Percentiles rank a stretch among this genome's conserved stretches.
phyloP scores from a whole-genome alignment of 2,113 vertebrate genomes.

The Cyprinus carpio region DNA sequence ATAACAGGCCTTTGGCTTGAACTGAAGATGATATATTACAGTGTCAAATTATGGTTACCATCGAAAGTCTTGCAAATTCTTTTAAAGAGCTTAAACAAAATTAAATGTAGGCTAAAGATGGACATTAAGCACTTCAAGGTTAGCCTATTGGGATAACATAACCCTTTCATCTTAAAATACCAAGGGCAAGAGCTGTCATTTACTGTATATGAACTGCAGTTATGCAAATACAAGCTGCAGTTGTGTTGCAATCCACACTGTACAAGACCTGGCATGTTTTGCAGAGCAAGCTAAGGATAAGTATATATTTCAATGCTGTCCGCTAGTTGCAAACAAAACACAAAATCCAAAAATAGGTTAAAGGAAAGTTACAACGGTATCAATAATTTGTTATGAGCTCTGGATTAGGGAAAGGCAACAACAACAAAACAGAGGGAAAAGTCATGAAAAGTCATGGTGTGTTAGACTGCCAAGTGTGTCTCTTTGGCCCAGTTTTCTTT shows the following conservation, averaged over 20 bases:
- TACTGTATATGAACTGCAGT: slow-evolving; percentile 19
- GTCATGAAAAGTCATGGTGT: background rate
- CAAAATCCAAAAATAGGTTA: background rate
- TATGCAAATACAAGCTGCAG: background rate
- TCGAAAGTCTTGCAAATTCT: background rate
- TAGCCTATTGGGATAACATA: slow-evolving; percentile 20
- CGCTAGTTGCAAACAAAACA: background rate
- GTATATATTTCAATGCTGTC: background rate
- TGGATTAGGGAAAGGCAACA: background rate
- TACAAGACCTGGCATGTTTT: slow-evolving; percentile 26
- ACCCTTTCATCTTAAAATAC: slow-evolving; percentile 32
- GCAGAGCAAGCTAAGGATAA: background rate
- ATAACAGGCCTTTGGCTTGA: slow-evolving; percentile 20
- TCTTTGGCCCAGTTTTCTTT: slow-evolving; percentile 3
- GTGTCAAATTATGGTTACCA: background rate
- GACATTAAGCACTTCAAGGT: slow-evolving; percentile 1
- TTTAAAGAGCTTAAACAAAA: slow-evolving; percentile 1
- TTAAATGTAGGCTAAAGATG: background rate
- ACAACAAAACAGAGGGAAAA: background rate
- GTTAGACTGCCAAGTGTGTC: slow-evolving; percentile 13
- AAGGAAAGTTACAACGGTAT: background rate
- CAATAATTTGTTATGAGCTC: background rate
- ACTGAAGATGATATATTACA: slow-evolving; percentile 15
- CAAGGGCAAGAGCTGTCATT: slow-evolving; percentile 30
- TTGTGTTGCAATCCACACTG: slow-evolving; percentile 26